Percentiles rank a stretch among this genome's conserved stretches.
Conservation (phyloP, 2,888 invertebrate species). For the Epicampocera succincta region DNA sequence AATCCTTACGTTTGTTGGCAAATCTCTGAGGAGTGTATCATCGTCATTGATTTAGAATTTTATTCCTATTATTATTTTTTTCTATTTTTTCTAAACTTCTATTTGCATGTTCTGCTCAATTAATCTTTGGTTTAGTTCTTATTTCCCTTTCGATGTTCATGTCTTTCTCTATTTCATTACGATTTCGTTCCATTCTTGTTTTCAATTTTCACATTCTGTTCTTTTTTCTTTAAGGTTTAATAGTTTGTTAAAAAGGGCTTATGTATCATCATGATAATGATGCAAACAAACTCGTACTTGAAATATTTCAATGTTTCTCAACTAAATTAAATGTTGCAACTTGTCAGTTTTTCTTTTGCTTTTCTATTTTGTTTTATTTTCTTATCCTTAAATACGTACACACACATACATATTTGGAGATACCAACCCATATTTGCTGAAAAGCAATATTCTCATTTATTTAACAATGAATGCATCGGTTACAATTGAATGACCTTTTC, state of each 20-base stretch:
- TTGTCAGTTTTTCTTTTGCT: not conserved
- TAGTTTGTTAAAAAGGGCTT: slow-evolving; percentile 45
- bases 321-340: slow-evolving; percentile 41
- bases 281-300: not conserved
- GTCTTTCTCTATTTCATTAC: slow-evolving; percentile 41
- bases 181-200: slow-evolving; percentile 31
- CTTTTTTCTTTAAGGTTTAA: slow-evolving; percentile 41
- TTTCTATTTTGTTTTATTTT: not conserved
- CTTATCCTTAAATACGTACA: not conserved
- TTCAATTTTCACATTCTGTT: not conserved
- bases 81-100: slow-evolving; percentile 24
- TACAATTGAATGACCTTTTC: slow-evolving; percentile 48
- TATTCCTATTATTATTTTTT: slow-evolving; percentile 3
- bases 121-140: slow-evolving; percentile 53
- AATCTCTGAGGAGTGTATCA: slow-evolving; percentile 36
- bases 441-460: slow-evolving; percentile 12
- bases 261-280: slow-evolving; percentile 38
- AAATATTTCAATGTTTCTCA: slow-evolving; percentile 37
- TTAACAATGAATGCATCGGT: slow-evolving; percentile 17
- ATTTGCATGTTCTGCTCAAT: slow-evolving; percentile 60
- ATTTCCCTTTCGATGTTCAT: slow-evolving; percentile 56
- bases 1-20: slow-evolving; percentile 11
- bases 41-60: slow-evolving; percentile 17
- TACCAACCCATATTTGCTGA: not conserved
- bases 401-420: not conserved